These are phyloP conservation scores for Drosophila truncata DNA, from an alignment of 1,140 invertebrate species.

Conservation along the genomic window DNA sequence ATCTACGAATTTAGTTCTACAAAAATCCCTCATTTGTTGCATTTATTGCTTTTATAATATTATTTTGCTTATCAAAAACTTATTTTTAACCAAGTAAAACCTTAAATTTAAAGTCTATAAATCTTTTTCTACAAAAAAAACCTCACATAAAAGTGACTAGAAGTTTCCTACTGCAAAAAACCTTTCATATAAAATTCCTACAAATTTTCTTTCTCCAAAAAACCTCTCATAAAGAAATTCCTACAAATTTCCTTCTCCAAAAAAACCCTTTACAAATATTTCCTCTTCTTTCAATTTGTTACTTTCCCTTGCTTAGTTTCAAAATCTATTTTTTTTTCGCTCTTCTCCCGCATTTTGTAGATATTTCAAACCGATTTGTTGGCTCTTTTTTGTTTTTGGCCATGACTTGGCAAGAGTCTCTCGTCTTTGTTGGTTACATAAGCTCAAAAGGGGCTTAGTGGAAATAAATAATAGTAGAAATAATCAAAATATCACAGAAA, in stretches of 20 bases:
- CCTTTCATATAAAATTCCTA: no score
- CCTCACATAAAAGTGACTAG: no score
- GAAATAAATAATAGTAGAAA: not conserved
- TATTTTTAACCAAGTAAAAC: no score
- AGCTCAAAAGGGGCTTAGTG: constrained; percentile 29
- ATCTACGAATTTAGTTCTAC: no score
- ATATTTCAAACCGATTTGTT: constrained; percentile 22
- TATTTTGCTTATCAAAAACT: no score
- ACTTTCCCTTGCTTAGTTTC: not conserved
- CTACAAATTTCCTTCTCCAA: not conserved
- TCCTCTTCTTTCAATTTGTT: not conserved
- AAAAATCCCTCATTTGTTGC: no score
- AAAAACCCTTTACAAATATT: not conserved
- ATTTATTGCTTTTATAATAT: no score
- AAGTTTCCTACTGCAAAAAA: no score
- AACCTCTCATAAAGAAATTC: no score
- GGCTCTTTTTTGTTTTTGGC: constrained; percentile 6
- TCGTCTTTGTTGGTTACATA: constrained; percentile 33
- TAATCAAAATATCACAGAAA: not conserved
- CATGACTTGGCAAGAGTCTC: constrained; percentile 30
- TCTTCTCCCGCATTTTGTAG: constrained; percentile 13
- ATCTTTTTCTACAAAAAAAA: not conserved
- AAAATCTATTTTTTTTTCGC: constrained; percentile 6
- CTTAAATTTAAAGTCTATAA: not conserved
- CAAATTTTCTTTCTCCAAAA: no score